phyloP scores from a whole-genome alignment of 1,140 invertebrate genomes.

The Drosophila navojoa region DNA sequence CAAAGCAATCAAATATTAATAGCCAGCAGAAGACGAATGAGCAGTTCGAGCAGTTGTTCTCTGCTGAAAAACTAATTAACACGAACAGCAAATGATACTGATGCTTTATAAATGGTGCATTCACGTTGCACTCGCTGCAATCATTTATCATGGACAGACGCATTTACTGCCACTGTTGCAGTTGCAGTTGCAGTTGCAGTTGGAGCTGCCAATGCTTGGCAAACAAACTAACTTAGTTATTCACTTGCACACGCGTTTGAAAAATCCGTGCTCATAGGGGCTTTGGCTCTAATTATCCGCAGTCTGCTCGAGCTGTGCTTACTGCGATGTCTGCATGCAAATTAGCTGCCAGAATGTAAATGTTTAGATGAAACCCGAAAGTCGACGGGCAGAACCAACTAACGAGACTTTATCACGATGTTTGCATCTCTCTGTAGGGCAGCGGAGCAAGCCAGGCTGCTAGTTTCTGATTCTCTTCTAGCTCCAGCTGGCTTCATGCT shows the following conservation, averaged over 20 bases:
- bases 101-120: background rate
- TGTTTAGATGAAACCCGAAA: conserved; percentile 28
- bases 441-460: conserved; percentile 4
- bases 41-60: background rate
- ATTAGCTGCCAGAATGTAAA: conserved; percentile 65
- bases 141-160: conserved; percentile 20
- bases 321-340: conserved; percentile 53
- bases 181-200: background rate
- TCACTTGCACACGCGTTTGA: background rate
- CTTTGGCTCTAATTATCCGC: conserved; percentile 49
- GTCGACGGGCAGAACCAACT: conserved; percentile 23
- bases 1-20: background rate
- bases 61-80: conserved; percentile 6
- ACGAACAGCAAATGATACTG: background rate
- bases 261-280: background rate
- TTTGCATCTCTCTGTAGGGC: conserved; percentile 20
- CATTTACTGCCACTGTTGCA: background rate
- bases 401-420: conserved; percentile 43
- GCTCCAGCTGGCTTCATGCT: conserved; percentile 70
- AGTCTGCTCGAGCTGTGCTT: conserved; percentile 21
- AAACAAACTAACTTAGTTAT: conserved; percentile 9
- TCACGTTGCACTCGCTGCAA: conserved; percentile 3
- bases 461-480: conserved; percentile 51
- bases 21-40: background rate
- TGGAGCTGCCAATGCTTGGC: background rate